Evolutionary conservation across 2,797 vertebrate species (phyloP), one percentile per base, ranked within the genome.

Genomic region (Phoebastria nigripes): DNA sequence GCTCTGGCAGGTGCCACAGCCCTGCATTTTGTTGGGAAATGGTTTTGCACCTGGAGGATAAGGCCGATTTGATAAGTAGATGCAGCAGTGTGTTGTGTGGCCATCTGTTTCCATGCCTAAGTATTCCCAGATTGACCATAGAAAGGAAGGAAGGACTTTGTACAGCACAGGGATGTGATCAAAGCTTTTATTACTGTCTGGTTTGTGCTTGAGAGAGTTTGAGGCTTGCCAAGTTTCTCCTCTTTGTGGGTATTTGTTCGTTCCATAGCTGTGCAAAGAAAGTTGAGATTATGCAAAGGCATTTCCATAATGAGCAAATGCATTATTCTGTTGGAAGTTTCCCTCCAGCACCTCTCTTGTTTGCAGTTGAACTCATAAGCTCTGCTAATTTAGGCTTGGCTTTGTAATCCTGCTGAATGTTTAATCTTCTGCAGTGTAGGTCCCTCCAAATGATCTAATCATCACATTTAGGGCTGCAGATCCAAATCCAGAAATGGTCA

Each of bases 291-390:
- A 96, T 96, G 92, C 90, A 79, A 62, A 97, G 82, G 29, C 28
- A 89, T 96, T 97, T 95, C 76, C 92, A 89, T 97, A 95, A 97
- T 91, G 89, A 96, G 89, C 70, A 82, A 90, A 87, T 72, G 82
- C 33, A 90, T 97, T 95, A 81, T 76, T 93, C 93, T 84, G 61
- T 66, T 96, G 94, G 87, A 93, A 94, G 94, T 47, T 93, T 92
- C 89, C 91, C 92, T 92, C 79, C 62, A 95, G 87, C 89, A 62
- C 47, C 46, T 89, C 58, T 95, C 59, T 65, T 71, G 46, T 88
- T 95, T 92, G 79, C 89, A 83, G 91, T 16, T 90, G 76, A 91
- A 88, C 55, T 92, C 55, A 41, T 70, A 89, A 93, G 47, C 18
- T 88, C 69, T 77, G 69, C 51, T 72, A 29, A 72, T 93, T 92